A percentile compares a stretch with the other conserved stretches of the same genome.
These are phyloP conservation scores for Drosophila parabipectinata DNA, from an alignment of 1,140 invertebrate genomes.

Conservation along the genomic window DNA sequence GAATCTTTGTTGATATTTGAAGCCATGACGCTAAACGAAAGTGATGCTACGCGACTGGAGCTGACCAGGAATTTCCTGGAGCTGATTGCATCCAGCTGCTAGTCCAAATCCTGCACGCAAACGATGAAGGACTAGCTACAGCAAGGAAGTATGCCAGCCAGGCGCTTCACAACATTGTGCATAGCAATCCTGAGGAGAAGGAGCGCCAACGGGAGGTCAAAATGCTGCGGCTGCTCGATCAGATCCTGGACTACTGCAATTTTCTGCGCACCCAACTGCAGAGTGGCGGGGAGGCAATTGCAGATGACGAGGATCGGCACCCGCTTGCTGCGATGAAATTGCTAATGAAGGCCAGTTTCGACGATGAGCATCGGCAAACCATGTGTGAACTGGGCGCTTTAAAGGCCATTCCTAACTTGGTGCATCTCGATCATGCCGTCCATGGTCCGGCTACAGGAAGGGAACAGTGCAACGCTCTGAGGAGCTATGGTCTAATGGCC, in stretches of 20 bases:
- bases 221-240: slow-evolving; percentile 92
- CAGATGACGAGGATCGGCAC: slow-evolving; percentile 91
- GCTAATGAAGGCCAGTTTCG: slow-evolving; percentile 98
- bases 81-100: slow-evolving; percentile 96
- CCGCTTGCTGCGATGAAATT: slow-evolving; percentile 93
- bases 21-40: slow-evolving; percentile 67
- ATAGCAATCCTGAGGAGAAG: slow-evolving; percentile 95
- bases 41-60: slow-evolving; percentile 90
- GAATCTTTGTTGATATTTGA: slow-evolving; percentile 27
- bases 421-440: slow-evolving; percentile 93
- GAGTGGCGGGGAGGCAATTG: slow-evolving; percentile 85
- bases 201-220: slow-evolving; percentile 93
- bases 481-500: slow-evolving; percentile 97
- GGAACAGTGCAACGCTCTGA: slow-evolving; percentile 93
- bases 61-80: slow-evolving; percentile 94
- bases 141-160: slow-evolving; percentile 89
- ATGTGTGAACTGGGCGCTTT: slow-evolving; percentile 97
- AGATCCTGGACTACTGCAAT: slow-evolving; percentile 90
- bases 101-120: slow-evolving; percentile 94
- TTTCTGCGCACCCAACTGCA: slow-evolving; percentile 86
- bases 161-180: slow-evolving; percentile 96
- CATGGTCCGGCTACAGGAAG: slow-evolving; percentile 91
- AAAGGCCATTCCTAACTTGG: slow-evolving; percentile 94
- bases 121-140: slow-evolving; percentile 84
- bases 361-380: slow-evolving; percentile 96